Base-by-base conservation (phyloP, 2,888 invertebrate genomes). In the Matsumyia berberina region DNA sequence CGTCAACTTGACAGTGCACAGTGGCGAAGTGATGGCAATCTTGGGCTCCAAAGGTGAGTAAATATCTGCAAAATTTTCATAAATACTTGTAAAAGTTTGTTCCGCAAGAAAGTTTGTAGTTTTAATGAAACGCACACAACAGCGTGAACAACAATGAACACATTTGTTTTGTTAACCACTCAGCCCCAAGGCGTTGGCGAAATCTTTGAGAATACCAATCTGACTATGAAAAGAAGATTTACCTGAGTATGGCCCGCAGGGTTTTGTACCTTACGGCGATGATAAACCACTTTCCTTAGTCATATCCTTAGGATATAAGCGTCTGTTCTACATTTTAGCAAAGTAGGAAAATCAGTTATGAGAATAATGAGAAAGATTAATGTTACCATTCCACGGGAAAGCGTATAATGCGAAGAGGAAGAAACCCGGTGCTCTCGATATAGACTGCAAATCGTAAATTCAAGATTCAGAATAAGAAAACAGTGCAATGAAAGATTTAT, bases 1-100 rank as follows among this genome's bases (percentile, higher is more conserved):
- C 92, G 97, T 98, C 5, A 97, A 97, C 17, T 94, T 98, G 88
- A 96, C 96, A 85, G 97, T 98, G 0, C 96, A 96, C 89, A 97
- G 97, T 58, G 98, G 98, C 5, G 98, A 98, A 91, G 96, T 98
- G 66, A 95, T 98, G 89, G 98, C 98, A 35, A 95, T 98, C 76
- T 92, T 98, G 44, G 98, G 98, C 8, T 97, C 98, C 0, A 97
- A 97, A 93, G 98, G 97, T 95, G 90, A 86, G 87, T 55, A 9
- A 15, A 24, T 12, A 19, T 29, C 4, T n/a, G 9, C n/a, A 11
- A 19, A n/a, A 5, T 12, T 17, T 19, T 35, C 11, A 35, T 11
- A n/a, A 5, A n/a, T 7, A 9, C 0, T 39, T 39, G n/a, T 39
- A 2, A 58, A 39, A 58, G 7, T 9, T 19, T 46, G 5, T 1